Conservation (phyloP, 2,113 vertebrate genomes). For the Pituophis catenifer region DNA sequence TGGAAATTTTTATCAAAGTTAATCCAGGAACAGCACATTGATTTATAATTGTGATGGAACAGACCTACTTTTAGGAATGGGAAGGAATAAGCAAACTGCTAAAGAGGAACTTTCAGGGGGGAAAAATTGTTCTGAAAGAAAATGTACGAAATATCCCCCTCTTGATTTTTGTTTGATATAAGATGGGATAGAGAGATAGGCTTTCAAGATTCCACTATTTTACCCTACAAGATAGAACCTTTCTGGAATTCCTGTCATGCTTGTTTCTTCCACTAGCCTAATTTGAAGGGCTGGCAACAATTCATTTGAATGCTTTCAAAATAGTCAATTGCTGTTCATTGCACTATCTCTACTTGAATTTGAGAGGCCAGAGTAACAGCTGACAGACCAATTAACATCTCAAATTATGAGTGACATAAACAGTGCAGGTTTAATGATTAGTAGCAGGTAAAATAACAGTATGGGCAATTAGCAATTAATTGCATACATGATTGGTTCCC, state of each 20-base stretch:
- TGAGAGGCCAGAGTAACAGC: background rate
- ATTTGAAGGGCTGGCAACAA: background rate
- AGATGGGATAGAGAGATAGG: background rate
- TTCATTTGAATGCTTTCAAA: background rate
- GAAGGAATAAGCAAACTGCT: background rate
- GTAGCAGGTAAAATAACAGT: background rate
- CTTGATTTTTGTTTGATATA: background rate
- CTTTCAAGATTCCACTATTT: background rate
- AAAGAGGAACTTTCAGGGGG: background rate
- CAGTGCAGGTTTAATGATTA: background rate
- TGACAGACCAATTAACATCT: background rate
- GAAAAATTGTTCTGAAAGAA: background rate
- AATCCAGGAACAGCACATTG: background rate
- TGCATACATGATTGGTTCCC: background rate
- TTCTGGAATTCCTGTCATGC: background rate
- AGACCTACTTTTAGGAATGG: background rate
- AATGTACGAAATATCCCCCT: background rate
- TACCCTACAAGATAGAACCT: background rate
- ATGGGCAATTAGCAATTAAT: conserved; percentile 12
- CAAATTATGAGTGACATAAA: background rate
- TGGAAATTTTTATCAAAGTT: background rate
- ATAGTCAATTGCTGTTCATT: background rate
- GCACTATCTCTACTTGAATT: background rate
- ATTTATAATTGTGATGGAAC: background rate
- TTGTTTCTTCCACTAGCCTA: background rate